Evolutionary conservation across 2,888 invertebrate species (phyloP), one percentile per base, ranked within the genome.

Genomic region (Coronaproctus castanopsis): DNA sequence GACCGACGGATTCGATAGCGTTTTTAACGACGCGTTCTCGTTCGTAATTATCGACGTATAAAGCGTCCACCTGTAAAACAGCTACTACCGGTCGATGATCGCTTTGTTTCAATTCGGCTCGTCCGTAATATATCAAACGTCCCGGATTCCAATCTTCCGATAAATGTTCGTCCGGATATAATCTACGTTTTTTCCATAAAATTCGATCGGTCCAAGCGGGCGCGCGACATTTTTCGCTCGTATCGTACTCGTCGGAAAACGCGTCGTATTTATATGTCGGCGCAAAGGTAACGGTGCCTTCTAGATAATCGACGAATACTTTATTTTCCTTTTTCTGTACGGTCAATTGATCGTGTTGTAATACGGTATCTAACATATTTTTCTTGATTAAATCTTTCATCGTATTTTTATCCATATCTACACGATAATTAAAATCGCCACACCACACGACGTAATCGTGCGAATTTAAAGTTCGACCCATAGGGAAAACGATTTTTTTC

Each of bases 371-470:
- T 68, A 85, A 78, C 69, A 89, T 83, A 62, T 85, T 80, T 64
- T 81, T 78, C 60, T 80, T 79, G 1, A 95, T 80, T 63, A 88
- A 75, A 61, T 87, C 83, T 69, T 91, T 90, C 63, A 95, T 85
- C 70, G 92, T 90, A 3, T 95, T 95, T 69, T 90, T 91, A 65
- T 89, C 86, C 79, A 97, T 81, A 71, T 97, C 95, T 61, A 98
- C 84, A 60, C 98, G 81, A 70, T 98, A 99, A 72, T 99, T 98
- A 72, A 98, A 98, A 75, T 98, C 98, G 1, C 98, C 98, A 71
- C 96, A 92, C 97, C 97, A 99, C 73, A 98, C 96, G 1, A 98
- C 84, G 71, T 93, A 96, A 74, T 99, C 98, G 70, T 98, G 97
- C 1, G 92, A 88, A 71, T 89, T 87, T 3, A 97, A 74, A 0